A percentile compares a stretch with the other conserved stretches of the same genome.
Conservation (phyloP, 2,888 invertebrate species). For the Macrophya alboannulata region DNA sequence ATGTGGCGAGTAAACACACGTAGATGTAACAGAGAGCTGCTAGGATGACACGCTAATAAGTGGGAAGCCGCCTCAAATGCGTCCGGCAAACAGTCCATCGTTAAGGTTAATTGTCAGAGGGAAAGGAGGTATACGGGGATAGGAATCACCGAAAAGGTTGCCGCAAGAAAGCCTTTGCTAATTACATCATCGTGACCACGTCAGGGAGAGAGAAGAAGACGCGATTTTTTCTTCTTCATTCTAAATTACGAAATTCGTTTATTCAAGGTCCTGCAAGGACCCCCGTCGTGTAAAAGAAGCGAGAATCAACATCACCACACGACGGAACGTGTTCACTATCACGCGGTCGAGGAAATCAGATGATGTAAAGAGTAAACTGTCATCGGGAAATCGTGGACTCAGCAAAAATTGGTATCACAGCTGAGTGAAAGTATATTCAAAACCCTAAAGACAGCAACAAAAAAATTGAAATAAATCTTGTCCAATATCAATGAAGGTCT, state of each 20-base stretch:
- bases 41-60: slow-evolving; percentile 69
- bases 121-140: not conserved
- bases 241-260: not conserved
- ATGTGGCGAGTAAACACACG: slow-evolving; percentile 37
- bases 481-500: too few relatives aligned
- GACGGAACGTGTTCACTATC: not conserved
- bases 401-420: not conserved
- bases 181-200: slow-evolving; percentile 11
- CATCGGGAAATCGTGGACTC: not conserved
- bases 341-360: not conserved
- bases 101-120: slow-evolving; percentile 72
- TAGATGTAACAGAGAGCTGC: slow-evolving; percentile 33
- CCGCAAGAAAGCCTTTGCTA: slow-evolving; percentile 14
- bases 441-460: not conserved
- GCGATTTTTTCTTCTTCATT: not conserved
- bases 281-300: not conserved
- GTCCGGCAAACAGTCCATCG: slow-evolving; percentile 72
- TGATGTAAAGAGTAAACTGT: not conserved
- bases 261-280: not conserved
- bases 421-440: not conserved
- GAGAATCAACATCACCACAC: not conserved
- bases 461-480: not conserved
- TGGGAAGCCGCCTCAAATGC: slow-evolving; percentile 72
- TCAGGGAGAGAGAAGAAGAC: not conserved
- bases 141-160: slow-evolving; percentile 17